A percentile compares a stretch with the other conserved stretches of the same genome.
These are phyloP conservation scores for Mormyrops attenuatus DNA, from an alignment of 2,797 vertebrate genomes.

Conservation along the genomic window DNA sequence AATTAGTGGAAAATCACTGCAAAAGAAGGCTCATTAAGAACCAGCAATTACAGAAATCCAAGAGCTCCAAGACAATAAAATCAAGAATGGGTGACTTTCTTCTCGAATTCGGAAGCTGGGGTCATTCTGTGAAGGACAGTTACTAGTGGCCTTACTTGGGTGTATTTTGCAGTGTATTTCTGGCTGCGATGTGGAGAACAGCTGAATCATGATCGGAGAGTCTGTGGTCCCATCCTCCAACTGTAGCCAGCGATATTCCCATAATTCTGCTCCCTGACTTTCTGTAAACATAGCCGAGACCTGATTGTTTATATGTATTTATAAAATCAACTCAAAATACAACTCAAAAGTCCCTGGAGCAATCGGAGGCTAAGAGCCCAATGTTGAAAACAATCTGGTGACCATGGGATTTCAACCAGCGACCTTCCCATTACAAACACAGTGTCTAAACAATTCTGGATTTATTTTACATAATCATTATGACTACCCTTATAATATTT, in stretches of 20 bases:
- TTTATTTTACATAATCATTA: neutral
- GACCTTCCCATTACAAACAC: neutral
- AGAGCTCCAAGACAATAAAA: neutral
- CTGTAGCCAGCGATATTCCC: conserved; percentile 62
- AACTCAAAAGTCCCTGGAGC: too few relatives aligned
- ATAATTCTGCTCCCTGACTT: conserved; percentile 46
- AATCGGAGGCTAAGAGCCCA: too few relatives aligned
- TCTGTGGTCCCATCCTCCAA: conserved; percentile 55
- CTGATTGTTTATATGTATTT: neutral
- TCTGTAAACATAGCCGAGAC: conserved; percentile 30
- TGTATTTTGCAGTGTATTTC: conserved; percentile 52
- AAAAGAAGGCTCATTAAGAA: neutral
- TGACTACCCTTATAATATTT: neutral
- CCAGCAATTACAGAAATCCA: neutral
- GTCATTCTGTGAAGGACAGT: neutral
- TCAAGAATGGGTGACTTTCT: neutral
- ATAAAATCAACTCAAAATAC: neutral
- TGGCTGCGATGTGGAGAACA: conserved; percentile 66
- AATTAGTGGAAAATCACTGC: neutral
- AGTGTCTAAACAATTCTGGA: neutral
- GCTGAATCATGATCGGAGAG: conserved; percentile 58
- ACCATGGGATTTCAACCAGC: neutral
- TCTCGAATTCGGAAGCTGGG: neutral
- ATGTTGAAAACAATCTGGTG: neutral
- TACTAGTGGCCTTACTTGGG: conserved; percentile 41